Percentiles rank a stretch among this genome's conserved stretches.
Conservation (phyloP, 2,113 vertebrate genomes). For the Notiomystis cincta region DNA sequence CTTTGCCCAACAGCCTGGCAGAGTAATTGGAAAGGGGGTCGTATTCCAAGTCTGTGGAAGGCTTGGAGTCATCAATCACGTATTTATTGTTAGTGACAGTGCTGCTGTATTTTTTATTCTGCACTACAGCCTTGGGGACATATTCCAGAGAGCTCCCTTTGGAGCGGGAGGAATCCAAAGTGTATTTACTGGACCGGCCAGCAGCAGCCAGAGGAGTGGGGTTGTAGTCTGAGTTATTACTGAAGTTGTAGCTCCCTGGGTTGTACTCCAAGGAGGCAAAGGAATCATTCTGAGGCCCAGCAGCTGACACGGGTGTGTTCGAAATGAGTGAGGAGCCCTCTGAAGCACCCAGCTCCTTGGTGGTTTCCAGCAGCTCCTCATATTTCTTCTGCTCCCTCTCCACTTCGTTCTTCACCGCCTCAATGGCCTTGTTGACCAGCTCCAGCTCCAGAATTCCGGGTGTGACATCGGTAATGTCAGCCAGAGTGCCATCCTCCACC, state of each 20-base stretch:
- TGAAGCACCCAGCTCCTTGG: slow-evolving; percentile 58
- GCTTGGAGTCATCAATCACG: slow-evolving; percentile 87
- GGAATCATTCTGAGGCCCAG: slow-evolving; percentile 7
- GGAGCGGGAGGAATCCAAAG: slow-evolving; percentile 72
- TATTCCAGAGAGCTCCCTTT: slow-evolving; percentile 83
- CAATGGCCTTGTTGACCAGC: slow-evolving; percentile 91
- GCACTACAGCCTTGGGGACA: slow-evolving; percentile 80
- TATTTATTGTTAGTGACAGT: slow-evolving; percentile 82
- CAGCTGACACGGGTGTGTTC: not conserved
- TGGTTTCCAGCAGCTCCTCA: slow-evolving; percentile 77
- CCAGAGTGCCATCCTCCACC: slow-evolving; percentile 64
- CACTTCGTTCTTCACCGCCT: slow-evolving; percentile 87
- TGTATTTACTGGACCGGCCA: slow-evolving; percentile 83
- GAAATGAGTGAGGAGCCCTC: slow-evolving; percentile 59
- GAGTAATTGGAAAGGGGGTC: slow-evolving; percentile 94
- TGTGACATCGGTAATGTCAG: slow-evolving; percentile 53
- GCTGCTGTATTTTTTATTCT: slow-evolving; percentile 65
- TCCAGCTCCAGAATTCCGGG: slow-evolving; percentile 83
- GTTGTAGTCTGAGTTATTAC: slow-evolving; percentile 77
- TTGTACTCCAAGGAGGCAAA: slow-evolving; percentile 74
- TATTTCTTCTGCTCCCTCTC: slow-evolving; percentile 92
- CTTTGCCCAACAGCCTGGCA: slow-evolving; percentile 79
- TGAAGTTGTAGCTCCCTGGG: slow-evolving; percentile 78
- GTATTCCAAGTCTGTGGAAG: slow-evolving; percentile 92
- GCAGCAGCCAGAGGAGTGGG: slow-evolving; percentile 77